Conservation (phyloP, 2,113 vertebrate genomes). For the Callaeas wilsoni region DNA sequence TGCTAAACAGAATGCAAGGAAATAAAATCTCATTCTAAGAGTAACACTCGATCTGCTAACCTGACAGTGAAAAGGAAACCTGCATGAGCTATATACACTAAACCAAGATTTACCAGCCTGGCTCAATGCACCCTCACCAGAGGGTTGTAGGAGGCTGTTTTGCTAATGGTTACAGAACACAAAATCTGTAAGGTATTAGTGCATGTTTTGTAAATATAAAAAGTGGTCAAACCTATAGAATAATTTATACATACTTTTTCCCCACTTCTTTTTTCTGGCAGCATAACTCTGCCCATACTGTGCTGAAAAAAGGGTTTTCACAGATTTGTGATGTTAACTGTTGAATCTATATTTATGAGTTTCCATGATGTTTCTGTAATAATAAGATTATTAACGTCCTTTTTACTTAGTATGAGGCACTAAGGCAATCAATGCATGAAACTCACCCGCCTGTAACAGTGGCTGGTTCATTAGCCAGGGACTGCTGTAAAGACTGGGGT, state of each 20-base stretch:
- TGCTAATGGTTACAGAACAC: not conserved
- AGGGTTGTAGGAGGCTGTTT: not conserved
- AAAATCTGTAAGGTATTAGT: not conserved
- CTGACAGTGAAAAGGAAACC: not conserved
- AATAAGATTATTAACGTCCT: conserved; percentile 11
- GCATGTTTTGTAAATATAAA: not conserved
- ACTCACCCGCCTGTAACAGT: not conserved
- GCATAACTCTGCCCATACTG: not conserved
- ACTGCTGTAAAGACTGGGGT: not conserved
- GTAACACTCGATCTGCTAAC: not conserved
- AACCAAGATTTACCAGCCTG: not conserved
- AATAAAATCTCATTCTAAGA: not conserved
- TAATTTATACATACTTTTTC: not conserved
- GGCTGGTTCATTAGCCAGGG: conserved; percentile 10
- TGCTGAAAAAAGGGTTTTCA: conserved; percentile 25
- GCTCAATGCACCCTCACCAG: not conserved
- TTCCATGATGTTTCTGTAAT: conserved; percentile 25
- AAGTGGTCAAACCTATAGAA: not conserved
- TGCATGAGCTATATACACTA: not conserved
- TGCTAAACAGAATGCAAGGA: not conserved
- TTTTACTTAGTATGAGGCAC: conserved; percentile 15
- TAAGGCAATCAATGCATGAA: conserved; percentile 1
- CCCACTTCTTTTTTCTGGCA: not conserved
- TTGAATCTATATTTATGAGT: conserved; percentile 60
- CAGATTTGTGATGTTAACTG: conserved; percentile 4